Evolutionary conservation across 2,888 invertebrate genomes (phyloP).

Genomic region (Amphipyra tragopoginis): DNA sequence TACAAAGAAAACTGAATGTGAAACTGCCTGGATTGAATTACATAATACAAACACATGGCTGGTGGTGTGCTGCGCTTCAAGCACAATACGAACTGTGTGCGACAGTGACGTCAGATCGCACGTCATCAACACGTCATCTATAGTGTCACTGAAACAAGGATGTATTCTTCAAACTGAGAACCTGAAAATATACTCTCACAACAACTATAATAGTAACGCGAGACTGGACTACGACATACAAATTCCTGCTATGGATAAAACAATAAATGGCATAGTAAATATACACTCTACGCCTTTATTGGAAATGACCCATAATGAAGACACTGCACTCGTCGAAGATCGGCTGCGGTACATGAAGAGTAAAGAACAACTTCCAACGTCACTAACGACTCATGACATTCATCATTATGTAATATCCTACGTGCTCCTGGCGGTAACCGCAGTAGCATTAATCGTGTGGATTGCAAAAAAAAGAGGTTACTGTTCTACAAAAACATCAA

Average conservation of each 20-base stretch:
- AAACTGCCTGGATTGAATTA: conserved; percentile 11
- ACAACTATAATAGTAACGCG: conserved; percentile 16
- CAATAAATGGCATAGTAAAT: conserved; percentile 11
- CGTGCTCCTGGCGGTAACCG: background rate
- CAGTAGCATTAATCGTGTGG: background rate
- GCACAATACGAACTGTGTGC: conserved; percentile 7
- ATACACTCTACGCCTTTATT: conserved; percentile 3
- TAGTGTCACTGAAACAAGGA: conserved; percentile 12
- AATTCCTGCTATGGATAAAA: conserved; percentile 7
- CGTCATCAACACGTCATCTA: conserved; percentile 5
- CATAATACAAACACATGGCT: conserved; percentile 16
- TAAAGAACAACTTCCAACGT: conserved; percentile 5
- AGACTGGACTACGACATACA: conserved; percentile 6
- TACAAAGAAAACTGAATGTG: conserved; percentile 2
- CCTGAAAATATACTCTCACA: conserved; percentile 11
- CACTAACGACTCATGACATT: conserved; percentile 6
- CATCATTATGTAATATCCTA: conserved; percentile 8
- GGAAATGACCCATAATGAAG: conserved; percentile 2
- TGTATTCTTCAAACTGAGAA: conserved; percentile 15
- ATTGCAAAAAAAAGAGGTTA: background rate
- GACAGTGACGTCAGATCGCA: conserved; percentile 6
- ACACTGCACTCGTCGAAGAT: conserved; percentile 3
- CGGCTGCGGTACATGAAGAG: background rate
- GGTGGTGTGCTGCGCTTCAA: background rate
- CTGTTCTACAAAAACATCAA: conserved; percentile 3